phyloP scores from a whole-genome alignment of 1,140 invertebrate species.

The Pseudomyrmex gracilis region DNA sequence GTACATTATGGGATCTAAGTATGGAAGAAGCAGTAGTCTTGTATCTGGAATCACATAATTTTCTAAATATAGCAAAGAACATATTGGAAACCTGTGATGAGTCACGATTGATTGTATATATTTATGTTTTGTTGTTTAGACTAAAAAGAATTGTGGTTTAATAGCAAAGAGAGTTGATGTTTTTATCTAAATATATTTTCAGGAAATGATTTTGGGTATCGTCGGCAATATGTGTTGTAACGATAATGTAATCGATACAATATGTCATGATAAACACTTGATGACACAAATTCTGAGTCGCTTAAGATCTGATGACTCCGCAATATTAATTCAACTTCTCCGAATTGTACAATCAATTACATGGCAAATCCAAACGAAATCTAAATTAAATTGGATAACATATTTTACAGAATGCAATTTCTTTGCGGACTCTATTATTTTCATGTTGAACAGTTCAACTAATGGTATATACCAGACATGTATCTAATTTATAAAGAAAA shows the following conservation, averaged over 20 bases:
- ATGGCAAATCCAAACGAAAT: constrained; percentile 85
- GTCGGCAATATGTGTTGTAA: constrained; percentile 90
- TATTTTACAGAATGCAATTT: constrained; percentile 83
- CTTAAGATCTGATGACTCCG: constrained; percentile 87
- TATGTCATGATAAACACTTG: constrained; percentile 83
- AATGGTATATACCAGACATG: constrained; percentile 83
- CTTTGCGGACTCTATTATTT: constrained; percentile 87
- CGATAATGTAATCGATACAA: constrained; percentile 81
- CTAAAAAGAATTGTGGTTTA: no score
- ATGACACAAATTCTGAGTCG: constrained; percentile 86
- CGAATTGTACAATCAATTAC: constrained; percentile 87
- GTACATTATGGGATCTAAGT: constrained; percentile 92
- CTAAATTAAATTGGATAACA: constrained; percentile 84
- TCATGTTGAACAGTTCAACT: constrained; percentile 89
- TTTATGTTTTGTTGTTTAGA: not conserved
- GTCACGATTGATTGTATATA: constrained; percentile 85
- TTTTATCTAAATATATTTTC: constrained; percentile 52
- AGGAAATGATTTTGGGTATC: constrained; percentile 91
- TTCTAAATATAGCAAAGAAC: constrained; percentile 86
- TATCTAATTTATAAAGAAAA: not conserved
- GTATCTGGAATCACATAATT: constrained; percentile 89
- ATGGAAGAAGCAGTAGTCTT: constrained; percentile 89
- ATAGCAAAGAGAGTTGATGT: no score
- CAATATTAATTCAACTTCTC: constrained; percentile 89
- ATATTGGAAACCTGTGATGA: constrained; percentile 84